These are phyloP conservation scores for Cyprinodon variegatus DNA, from an alignment of 2,113 vertebrate species.

Conservation along the genomic window DNA sequence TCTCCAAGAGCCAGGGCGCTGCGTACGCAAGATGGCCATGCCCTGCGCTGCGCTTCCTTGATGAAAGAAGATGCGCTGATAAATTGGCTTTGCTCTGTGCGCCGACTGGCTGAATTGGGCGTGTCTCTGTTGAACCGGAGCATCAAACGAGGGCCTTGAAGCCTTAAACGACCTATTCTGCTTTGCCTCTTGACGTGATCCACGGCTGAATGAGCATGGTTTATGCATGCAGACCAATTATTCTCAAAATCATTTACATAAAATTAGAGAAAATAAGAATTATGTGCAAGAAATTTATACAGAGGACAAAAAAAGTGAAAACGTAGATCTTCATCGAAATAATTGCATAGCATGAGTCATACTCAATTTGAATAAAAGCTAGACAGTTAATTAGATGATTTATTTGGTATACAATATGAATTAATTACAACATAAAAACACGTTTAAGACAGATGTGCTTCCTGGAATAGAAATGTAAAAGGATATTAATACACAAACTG, in stretches of 20 bases:
- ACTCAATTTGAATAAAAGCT: constrained; percentile 1
- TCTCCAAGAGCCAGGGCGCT: constrained; percentile 17
- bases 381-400: constrained; percentile 9
- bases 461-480: not conserved
- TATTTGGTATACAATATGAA: constrained; percentile 30
- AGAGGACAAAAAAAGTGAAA: not conserved
- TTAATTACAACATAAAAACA: constrained; percentile 22
- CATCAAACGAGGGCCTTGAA: constrained; percentile 59
- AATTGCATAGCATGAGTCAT: not conserved
- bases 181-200: constrained; percentile 47
- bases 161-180: constrained; percentile 54
- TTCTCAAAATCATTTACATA: constrained; percentile 29
- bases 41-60: constrained; percentile 32
- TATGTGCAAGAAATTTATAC: not conserved
- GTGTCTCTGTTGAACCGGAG: constrained; percentile 76
- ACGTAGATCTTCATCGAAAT: not conserved
- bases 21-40: constrained; percentile 57
- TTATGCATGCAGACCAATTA: constrained; percentile 36
- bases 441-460: not conserved
- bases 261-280: constrained; percentile 13
- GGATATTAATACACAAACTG: too few relatives aligned
- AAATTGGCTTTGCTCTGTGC: constrained; percentile 58
- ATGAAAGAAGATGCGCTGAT: constrained; percentile 42
- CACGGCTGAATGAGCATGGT: constrained; percentile 17
- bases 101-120: constrained; percentile 75